Evolutionary conservation across 2,888 invertebrate genomes (phyloP), one percentile per base, ranked within the genome.

Genomic region (Tubulanus polymorphus): DNA sequence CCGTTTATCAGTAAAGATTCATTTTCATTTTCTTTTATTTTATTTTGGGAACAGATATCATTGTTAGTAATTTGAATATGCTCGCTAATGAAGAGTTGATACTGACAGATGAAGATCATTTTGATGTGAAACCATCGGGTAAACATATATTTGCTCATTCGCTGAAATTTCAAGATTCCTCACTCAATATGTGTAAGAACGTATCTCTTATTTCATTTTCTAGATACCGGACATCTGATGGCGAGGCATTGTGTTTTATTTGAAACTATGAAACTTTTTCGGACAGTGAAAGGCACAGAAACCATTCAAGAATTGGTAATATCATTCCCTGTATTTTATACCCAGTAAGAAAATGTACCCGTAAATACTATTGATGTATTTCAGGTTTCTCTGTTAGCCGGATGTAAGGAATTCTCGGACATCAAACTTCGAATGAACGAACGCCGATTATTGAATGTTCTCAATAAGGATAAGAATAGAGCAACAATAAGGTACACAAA

Each of bases 401-500:
- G 59, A 8, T 85, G 88, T 68, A 83, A 85, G 63, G 89, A 89
- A 71, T 84, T 88, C 68, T 79, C 84, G 0, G 88, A 88, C 52
- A 83, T 87, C 75, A 84, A 85, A 59, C 77, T 90, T 23, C 80
- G 90, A 59, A 83, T 83, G 1, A 86, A 84, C 71, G 90, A 91
- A 71, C 86, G 88, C 58, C 82, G 84, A 63, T 80, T 81, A 27
- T 80, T 90, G 37, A 90, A 90, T 73, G 73, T 83, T 1, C 79
- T 90, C 3, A 89, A 89, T 72, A 85, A 85, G 67, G 85, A 84
- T 69, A 84, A 84, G 65, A 74, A 77, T 48, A 78, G 76, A 57
- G 70, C 80, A 54, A 84, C 85, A 0, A 86, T 88, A 57, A 81
- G 89, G 72, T 77, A 55, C n/a, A n/a, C n/a, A n/a, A 32, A 35